Percentiles rank a stretch among this genome's conserved stretches.
These are phyloP conservation scores for Scomber colias DNA, from an alignment of 2,113 vertebrate genomes.

Conservation along the genomic window DNA sequence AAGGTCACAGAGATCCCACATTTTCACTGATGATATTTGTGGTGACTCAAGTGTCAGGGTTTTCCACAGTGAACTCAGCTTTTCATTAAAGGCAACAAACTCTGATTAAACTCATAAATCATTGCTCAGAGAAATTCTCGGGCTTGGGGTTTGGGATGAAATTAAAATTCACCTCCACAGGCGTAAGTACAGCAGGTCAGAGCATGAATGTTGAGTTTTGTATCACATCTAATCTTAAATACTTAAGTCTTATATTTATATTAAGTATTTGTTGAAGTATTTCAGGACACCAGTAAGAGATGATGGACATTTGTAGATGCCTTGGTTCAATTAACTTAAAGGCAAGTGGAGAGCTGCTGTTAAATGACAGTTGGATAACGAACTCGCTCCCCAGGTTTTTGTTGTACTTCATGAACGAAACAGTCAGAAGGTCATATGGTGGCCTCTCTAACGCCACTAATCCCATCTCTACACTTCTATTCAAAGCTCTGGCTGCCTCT, in stretches of 20 bases:
- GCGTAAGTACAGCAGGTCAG: conserved; percentile 11
- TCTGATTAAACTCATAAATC: conserved; percentile 16
- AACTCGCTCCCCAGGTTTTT: conserved; percentile 37
- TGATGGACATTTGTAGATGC: conserved; percentile 29
- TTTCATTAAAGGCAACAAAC: conserved; percentile 46
- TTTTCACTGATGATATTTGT: conserved; percentile 62
- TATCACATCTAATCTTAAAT: no score
- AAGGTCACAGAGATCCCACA: conserved; percentile 74
- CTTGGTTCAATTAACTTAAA: conserved; percentile 40
- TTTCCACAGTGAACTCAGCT: conserved; percentile 65
- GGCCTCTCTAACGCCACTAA: conserved; percentile 69
- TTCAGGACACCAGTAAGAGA: conserved; percentile 23
- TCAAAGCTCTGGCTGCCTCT: conserved; percentile 55
- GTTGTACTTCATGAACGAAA: conserved; percentile 69
- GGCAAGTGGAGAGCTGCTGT: conserved; percentile 28
- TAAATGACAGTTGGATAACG: conserved; percentile 48
- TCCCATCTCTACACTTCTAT: conserved; percentile 71
- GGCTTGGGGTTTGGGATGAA: not conserved
- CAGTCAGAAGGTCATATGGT: conserved; percentile 70
- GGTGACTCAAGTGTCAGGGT: conserved; percentile 66
- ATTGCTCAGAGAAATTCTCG: conserved; percentile 23
- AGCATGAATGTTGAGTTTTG: not conserved
- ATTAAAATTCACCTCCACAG: not conserved
- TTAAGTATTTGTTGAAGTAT: conserved; percentile 4
- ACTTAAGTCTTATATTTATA: not conserved